Conservation (phyloP, 2,888 invertebrate genomes). For the Eretmocerus hayati region DNA sequence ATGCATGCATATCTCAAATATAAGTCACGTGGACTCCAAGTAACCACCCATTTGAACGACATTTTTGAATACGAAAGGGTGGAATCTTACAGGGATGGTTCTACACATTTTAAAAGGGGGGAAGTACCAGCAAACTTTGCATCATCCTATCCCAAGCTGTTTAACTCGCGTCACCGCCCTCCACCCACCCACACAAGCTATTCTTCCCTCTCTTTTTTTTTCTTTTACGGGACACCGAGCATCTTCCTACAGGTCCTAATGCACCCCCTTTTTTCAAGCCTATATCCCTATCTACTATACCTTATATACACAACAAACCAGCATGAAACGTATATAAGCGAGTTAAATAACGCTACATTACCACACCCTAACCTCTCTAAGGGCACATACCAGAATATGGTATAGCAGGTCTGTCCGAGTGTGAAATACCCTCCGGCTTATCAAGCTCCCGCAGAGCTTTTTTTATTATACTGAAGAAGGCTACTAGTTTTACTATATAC, state of each 20-base stretch:
- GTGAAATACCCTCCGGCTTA: constrained; percentile 47
- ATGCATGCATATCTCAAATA: too few species aligned
- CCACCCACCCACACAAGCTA: constrained; percentile 28
- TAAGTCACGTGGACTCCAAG: too few species aligned
- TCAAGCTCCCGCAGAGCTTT: constrained; percentile 42
- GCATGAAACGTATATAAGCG: constrained; percentile 33
- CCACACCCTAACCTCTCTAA: constrained; percentile 32
- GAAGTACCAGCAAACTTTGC: too few species aligned
- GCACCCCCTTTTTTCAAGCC: constrained; percentile 23
- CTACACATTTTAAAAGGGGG: too few species aligned
- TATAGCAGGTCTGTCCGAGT: constrained; percentile 42
- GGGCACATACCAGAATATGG: not conserved
- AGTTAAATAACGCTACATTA: constrained; percentile 47
- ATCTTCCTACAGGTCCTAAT: constrained; percentile 25
- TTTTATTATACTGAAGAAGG: constrained; percentile 32
- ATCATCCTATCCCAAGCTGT: too few species aligned
- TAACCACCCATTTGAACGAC: too few species aligned
- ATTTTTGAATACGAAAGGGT: too few species aligned
- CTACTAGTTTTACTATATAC: too few species aligned
- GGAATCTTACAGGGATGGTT: too few species aligned
- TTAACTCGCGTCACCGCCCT: constrained; percentile 43
- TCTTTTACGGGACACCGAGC: constrained; percentile 45
- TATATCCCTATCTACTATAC: not conserved
- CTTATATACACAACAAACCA: constrained; percentile 17
- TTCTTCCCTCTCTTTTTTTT: too few species aligned